Conservation (phyloP, 1,140 invertebrate genomes). For the Zaprionus africanus region DNA sequence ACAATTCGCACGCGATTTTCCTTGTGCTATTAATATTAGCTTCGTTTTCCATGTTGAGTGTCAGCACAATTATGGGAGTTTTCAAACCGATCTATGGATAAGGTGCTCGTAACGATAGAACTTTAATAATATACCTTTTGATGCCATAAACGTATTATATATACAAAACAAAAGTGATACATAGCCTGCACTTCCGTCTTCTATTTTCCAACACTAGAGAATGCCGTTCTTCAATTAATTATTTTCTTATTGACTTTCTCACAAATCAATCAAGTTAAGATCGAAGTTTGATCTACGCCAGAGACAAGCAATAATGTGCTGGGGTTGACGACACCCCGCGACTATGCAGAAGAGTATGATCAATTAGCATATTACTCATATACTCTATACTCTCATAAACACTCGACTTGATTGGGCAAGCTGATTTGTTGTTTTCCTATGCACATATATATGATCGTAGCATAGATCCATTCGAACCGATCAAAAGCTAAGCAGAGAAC, state of each 20-base stretch:
- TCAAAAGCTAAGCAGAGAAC: background rate
- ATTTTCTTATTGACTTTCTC: background rate
- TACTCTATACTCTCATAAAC: background rate
- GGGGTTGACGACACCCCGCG: constrained; percentile 1
- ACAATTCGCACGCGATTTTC: constrained; percentile 12
- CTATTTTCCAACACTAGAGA: too few species aligned
- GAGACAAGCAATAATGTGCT: background rate
- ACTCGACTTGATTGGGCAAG: background rate
- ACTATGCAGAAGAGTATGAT: background rate
- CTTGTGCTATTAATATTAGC: background rate
- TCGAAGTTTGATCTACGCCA: background rate
- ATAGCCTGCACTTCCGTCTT: too few species aligned
- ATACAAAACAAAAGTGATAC: too few species aligned
- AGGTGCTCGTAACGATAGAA: background rate
- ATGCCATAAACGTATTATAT: too few species aligned
- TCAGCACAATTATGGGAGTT: constrained; percentile 35
- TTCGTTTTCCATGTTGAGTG: constrained; percentile 1
- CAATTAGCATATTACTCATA: constrained; percentile 6
- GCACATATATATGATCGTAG: background rate
- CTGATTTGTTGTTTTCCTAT: background rate
- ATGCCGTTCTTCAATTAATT: background rate
- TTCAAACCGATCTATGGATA: background rate
- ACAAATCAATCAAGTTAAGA: background rate
- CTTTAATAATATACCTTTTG: too few species aligned
- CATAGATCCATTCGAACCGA: background rate